Evolutionary conservation across 2,888 invertebrate species (phyloP).

Genomic region (Volucella bombylans): DNA sequence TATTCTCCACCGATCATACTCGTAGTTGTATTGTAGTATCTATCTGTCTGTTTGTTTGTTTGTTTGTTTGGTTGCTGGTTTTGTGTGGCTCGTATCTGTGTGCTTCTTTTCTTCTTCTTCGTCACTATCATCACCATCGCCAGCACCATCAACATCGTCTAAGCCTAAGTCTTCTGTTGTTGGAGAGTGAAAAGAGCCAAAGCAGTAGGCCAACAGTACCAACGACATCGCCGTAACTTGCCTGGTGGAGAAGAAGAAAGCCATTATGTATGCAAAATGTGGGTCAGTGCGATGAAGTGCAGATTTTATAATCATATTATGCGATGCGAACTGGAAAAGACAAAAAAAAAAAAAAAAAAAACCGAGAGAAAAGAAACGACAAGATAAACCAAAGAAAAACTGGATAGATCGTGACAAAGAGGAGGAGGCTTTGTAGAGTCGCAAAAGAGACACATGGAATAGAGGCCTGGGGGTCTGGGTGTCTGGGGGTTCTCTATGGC

Average conservation of each 20-base stretch:
- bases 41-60: conserved; percentile 41
- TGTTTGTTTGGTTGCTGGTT: conserved; percentile 1
- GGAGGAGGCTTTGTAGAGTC: not conserved
- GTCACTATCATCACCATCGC: not conserved
- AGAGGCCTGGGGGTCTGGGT: conserved; percentile 15
- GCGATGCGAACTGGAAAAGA: conserved; percentile 60
- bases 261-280: conserved; percentile 76
- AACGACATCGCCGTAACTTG: conserved; percentile 20
- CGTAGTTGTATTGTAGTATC: conserved; percentile 15
- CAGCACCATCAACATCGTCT: not conserved
- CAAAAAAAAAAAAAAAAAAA: conserved; percentile 38
- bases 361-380: conserved; percentile 3
- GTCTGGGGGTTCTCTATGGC: conserved; percentile 31
- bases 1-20: conserved; percentile 51
- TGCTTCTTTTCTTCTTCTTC: conserved; percentile 26
- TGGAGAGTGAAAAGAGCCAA: conserved; percentile 34
- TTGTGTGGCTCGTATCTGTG: conserved; percentile 7
- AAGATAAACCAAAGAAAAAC: not conserved
- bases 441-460: too few relatives aligned
- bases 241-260: conserved; percentile 59
- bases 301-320: conserved; percentile 77
- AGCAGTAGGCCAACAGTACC: not conserved
- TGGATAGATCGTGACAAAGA: conserved; percentile 5
- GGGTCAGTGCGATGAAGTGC: conserved; percentile 79
- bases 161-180: conserved; percentile 11